These are phyloP conservation scores for Sialis fuliginosa DNA, from an alignment of 2,888 invertebrate genomes.

Conservation along the genomic window DNA sequence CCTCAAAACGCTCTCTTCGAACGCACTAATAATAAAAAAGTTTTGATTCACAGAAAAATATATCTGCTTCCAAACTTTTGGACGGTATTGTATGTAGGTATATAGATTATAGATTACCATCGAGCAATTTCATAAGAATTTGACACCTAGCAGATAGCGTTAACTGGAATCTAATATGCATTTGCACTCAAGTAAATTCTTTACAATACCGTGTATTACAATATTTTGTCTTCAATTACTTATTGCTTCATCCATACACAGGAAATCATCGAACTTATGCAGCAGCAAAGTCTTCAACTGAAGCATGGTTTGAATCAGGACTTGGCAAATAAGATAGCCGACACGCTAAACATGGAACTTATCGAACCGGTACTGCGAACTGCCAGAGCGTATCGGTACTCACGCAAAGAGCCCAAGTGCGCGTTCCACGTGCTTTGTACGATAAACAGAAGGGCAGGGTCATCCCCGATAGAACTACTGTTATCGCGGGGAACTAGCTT, in stretches of 20 bases:
- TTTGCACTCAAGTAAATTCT: no score
- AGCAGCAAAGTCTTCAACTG: constrained; percentile 45
- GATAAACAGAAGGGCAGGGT: constrained; percentile 47
- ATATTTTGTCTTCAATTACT: not conserved
- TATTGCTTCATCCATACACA: constrained; percentile 19
- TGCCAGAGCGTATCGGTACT: constrained; percentile 63
- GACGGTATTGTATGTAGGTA: no score
- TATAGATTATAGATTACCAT: no score
- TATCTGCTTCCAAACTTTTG: no score
- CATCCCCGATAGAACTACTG: constrained; percentile 33
- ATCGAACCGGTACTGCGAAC: constrained; percentile 69
- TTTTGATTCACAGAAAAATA: no score
- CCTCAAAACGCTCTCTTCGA: no score
- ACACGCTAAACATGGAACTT: constrained; percentile 65
- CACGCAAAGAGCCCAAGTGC: constrained; percentile 47
- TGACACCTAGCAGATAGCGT: no score
- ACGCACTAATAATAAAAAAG: no score
- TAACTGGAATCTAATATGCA: no score
- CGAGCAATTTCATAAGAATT: no score
- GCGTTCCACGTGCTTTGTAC: constrained; percentile 64
- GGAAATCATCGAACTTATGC: constrained; percentile 54
- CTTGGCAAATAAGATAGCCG: constrained; percentile 56
- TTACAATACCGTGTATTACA: no score
- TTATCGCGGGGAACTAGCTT: constrained; percentile 59
- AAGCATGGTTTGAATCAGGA: constrained; percentile 35